Evolutionary conservation across 2,113 vertebrate species (phyloP).

Genomic region (Mungos mungo): DNA sequence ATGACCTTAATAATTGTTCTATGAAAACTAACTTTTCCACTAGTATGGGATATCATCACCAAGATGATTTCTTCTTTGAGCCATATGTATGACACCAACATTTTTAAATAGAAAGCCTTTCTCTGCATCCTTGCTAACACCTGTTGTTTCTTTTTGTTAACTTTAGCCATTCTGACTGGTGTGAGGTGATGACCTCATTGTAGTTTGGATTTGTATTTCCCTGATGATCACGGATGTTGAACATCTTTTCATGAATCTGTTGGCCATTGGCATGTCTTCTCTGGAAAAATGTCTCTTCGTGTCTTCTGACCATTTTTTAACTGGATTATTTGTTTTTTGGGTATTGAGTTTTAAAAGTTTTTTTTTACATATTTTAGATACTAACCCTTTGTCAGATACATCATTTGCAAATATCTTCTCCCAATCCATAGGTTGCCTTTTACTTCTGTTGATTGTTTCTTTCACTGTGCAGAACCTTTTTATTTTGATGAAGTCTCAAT

Average conservation of each 20-base stretch:
- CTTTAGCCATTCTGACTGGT: background rate
- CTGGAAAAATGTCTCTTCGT: background rate
- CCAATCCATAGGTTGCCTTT: background rate
- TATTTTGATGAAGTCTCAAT: background rate
- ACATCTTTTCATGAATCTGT: background rate
- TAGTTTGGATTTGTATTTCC: background rate
- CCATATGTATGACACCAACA: background rate
- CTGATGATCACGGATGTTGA: background rate
- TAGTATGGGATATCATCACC: background rate
- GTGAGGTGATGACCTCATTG: background rate
- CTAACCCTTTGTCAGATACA: background rate
- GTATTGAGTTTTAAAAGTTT: background rate
- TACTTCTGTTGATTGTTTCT: background rate
- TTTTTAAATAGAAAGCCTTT: background rate
- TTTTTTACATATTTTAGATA: background rate
- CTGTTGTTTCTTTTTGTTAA: background rate
- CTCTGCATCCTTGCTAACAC: background rate
- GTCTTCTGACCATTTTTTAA: background rate
- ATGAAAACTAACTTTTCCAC: slow-evolving; percentile 1
- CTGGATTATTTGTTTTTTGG: background rate
- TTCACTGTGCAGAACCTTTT: background rate
- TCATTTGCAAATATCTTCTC: background rate
- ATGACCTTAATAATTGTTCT: background rate
- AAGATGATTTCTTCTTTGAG: slow-evolving; percentile 38
- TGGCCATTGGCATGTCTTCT: background rate